These are phyloP conservation scores for Bagarius yarrelli DNA, from an alignment of 2,113 vertebrate species.

Conservation along the genomic window DNA sequence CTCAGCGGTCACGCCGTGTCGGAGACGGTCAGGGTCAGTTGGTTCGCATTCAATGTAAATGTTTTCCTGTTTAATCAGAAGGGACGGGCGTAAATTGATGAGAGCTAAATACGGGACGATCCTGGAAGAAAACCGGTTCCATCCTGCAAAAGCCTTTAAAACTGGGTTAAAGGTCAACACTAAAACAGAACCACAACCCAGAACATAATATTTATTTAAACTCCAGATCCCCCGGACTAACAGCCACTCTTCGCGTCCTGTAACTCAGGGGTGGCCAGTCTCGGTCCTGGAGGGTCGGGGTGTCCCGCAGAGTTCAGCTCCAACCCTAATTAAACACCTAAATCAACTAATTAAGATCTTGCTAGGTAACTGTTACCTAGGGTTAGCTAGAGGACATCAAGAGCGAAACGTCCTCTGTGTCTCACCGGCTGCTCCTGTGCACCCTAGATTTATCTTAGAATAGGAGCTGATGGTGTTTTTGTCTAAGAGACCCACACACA, in stretches of 20 bases:
- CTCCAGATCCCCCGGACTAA: too few species aligned
- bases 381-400: too few species aligned
- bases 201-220: too few species aligned
- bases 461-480: slow-evolving; percentile 3
- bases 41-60: too few species aligned
- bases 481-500: slow-evolving; percentile 34
- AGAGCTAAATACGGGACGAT: background rate
- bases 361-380: too few species aligned
- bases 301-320: too few species aligned
- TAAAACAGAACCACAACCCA: background rate
- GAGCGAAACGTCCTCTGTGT: too few species aligned
- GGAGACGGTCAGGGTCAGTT: background rate
- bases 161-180: background rate
- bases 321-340: too few species aligned
- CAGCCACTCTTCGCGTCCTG: too few species aligned
- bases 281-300: too few species aligned
- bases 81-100: background rate
- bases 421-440: background rate
- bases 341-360: too few species aligned
- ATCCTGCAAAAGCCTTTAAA: background rate
- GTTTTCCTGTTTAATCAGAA: background rate
- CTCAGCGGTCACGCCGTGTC: background rate
- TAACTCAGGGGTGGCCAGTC: too few species aligned
- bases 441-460: background rate
- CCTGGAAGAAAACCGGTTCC: background rate